Evolutionary conservation across 2,797 vertebrate genomes (phyloP), one percentile per base, ranked within the genome.

Genomic region (Chelon labrosus): DNA sequence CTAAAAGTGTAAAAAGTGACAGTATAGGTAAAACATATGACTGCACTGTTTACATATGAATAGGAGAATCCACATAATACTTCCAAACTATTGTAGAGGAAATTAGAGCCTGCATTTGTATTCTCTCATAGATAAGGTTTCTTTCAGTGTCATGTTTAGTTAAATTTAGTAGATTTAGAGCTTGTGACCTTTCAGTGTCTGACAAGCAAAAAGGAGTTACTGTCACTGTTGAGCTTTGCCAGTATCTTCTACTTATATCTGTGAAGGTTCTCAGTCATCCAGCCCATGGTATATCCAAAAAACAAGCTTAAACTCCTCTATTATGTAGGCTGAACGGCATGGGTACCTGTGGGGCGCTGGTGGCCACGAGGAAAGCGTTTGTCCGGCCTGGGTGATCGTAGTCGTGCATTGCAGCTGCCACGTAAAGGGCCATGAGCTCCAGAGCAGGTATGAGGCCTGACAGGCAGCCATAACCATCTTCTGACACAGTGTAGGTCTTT

Each of bases 371-470:
- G 88, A 99, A 99, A 54, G 98, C 98, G 1, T 99, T 99, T 50
- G 98, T 99, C 85, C 98, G 93, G 19, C 98, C 98, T 0, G 98
- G 98, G 69, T 99, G 98, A 88, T 99, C 98, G 1, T 98, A 99
- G 73, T 99, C 98, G 3, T 99, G 98, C 98, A 99, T 99, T 61
- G 98, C 98, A 0, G 98, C 97, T 1, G 98, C 98, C 35, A 99
- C 98, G 2, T 99, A 99, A 10, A 99, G 93, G 0, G 98, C 98
- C 98, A 99, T 99, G 85, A 99, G 80, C 90, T 99, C 98, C 70
- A 99, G 93, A 72, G 97, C 97, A 11, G 98, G 98, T 74, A 99
- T 98, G 83, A 98, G 98, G 74, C 97, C 97, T 9, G 97, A 97
- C 61, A 99, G 87, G 85, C 97, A 99, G 27, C 97, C 96, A 0